Evolutionary conservation across 35 echinoderm and acorn worm species (phyloP), one percentile per base, ranked within the genome.

Genomic region (Chiridota heheva): DNA sequence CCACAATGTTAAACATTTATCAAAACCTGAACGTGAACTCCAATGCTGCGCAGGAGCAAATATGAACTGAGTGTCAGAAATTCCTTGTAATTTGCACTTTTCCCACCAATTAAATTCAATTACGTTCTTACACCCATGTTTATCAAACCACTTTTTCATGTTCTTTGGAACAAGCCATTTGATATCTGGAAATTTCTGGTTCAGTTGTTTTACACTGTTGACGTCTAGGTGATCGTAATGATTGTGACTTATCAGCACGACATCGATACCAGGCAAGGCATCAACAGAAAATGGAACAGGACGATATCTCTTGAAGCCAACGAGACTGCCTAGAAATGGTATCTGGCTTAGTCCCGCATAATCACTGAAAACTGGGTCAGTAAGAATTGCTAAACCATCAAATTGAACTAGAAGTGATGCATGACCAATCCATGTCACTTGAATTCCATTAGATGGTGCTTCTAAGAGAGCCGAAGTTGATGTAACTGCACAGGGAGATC

Each of bases 11-110:
- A 16, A 41, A 33, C 60, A 44, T 26, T 32, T 32, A 17, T 82
- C 79, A 3, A 31, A 42, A 28, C 45, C 60, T 7, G 24, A 42
- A 46, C 79, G 61, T 15, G 39, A 45, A 82, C 79, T 82, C 79
- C 79, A 82, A 33, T 82, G 79, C 34, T 82, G 58, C 27, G 79
- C 46, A 36, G 79, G 79, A 34, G 79, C 69, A 27, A 82, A 82
- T n/a, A n/a, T n/a, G n/a, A n/a, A n/a, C n/a, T n/a, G n/a, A n/a
- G n/a, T n/a, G n/a, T n/a, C n/a, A n/a, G n/a, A n/a, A n/a, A n/a
- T n/a, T n/a, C n/a, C n/a, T n/a, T n/a, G n/a, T n/a, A n/a, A n/a
- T n/a, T n/a, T n/a, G n/a, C 46, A 46, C 7, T 7, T 4, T 0
- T 28, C 38, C 69, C 69, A 72, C 69, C 69, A 72, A 2, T 4